A percentile compares a stretch with the other conserved stretches of the same genome.
Evolutionary conservation across 2,888 invertebrate genomes (phyloP).

Genomic region (Oscheius onirici): DNA sequence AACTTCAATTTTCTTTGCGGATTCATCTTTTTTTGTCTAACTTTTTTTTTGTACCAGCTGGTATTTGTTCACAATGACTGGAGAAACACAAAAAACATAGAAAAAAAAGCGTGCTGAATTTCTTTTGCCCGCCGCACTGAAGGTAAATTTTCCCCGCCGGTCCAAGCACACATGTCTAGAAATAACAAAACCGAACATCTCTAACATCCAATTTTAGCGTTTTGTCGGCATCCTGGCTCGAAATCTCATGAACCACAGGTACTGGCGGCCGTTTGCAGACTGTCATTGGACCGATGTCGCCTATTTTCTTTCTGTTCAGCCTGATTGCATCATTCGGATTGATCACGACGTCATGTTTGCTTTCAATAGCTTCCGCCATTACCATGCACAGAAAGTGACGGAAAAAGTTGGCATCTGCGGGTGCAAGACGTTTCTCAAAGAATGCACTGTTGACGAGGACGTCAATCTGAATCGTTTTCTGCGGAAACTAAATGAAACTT

Average conservation of each 20-base stretch:
- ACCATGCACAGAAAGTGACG: constrained; percentile 57
- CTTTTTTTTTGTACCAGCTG: too few species aligned
- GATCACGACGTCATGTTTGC: constrained; percentile 51
- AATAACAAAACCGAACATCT: constrained; percentile 32
- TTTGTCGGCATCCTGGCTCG: background rate
- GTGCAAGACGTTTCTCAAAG: constrained; percentile 52
- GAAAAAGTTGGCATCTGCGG: constrained; percentile 48
- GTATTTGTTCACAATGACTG: too few species aligned
- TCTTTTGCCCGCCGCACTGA: too few species aligned
- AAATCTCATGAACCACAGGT: constrained; percentile 15
- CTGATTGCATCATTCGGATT: constrained; percentile 52
- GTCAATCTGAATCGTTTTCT: constrained; percentile 50
- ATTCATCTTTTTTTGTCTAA: too few species aligned
- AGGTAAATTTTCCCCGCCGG: too few species aligned
- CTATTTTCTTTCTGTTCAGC: constrained; percentile 58
- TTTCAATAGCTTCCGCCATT: constrained; percentile 49
- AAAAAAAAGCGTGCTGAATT: too few species aligned
- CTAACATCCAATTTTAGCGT: background rate
- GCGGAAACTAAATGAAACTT: background rate
- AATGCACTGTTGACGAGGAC: constrained; percentile 61
- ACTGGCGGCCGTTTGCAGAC: constrained; percentile 47
- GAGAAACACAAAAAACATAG: too few species aligned
- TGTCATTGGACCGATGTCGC: constrained; percentile 49
- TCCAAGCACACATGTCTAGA: too few species aligned
- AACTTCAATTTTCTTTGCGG: too few species aligned